Conservation (phyloP, 2,888 invertebrate genomes). For the Lutraria lutraria region DNA sequence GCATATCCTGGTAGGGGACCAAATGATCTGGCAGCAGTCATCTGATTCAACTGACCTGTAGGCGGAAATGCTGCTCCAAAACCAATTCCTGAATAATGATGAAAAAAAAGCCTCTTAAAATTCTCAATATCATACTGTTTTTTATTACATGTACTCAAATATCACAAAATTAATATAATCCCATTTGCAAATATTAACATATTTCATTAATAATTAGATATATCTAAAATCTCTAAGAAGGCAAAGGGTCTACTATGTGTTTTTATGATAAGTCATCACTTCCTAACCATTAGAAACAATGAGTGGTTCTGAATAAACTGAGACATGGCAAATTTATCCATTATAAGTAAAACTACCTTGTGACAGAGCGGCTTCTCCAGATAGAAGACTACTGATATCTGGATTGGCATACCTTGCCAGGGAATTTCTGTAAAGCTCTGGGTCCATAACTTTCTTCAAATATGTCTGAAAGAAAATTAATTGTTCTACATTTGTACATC, state of each 20-base stretch:
- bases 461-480: neutral
- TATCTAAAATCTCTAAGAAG: too few species aligned
- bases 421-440: constrained; percentile 61
- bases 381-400: constrained; percentile 58
- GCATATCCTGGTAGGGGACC: constrained; percentile 75
- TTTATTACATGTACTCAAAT: too few species aligned
- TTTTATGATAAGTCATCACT: too few species aligned
- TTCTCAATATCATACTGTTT: too few species aligned
- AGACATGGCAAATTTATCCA: too few species aligned
- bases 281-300: too few species aligned
- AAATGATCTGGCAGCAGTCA: constrained; percentile 71
- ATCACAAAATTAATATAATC: too few species aligned
- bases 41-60: constrained; percentile 54
- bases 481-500: neutral
- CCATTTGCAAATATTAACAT: too few species aligned
- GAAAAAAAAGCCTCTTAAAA: neutral
- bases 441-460: constrained; percentile 56
- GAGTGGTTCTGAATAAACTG: too few species aligned
- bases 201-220: too few species aligned
- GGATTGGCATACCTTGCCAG: constrained; percentile 57
- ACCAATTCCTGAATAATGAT: constrained; percentile 70
- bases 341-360: constrained; percentile 37
- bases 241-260: too few species aligned
- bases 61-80: constrained; percentile 65
- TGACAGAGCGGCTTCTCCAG: constrained; percentile 58